A percentile compares a stretch with the other conserved stretches of the same genome.
Evolutionary conservation across 2,888 invertebrate species (phyloP).

Genomic region (Hermodice carunculata): DNA sequence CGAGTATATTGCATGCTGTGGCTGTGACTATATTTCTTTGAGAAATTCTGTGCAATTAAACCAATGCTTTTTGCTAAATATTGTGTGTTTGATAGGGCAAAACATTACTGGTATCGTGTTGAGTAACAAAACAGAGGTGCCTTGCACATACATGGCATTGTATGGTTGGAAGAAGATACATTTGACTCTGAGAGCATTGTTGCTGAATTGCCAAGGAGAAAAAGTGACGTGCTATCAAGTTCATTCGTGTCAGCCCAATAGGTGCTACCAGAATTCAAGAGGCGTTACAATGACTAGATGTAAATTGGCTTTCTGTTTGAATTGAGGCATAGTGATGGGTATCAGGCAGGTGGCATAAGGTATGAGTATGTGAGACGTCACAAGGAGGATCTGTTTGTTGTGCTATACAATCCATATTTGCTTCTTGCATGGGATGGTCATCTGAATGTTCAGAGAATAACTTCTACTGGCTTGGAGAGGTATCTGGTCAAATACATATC

Average conservation of each 20-base stretch:
- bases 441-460: too few relatives aligned
- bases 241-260: background rate
- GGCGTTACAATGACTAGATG: background rate
- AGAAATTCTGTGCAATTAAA: background rate
- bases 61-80: background rate
- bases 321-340: background rate
- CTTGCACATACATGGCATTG: background rate
- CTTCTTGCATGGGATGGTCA: too few relatives aligned
- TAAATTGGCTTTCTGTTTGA: background rate
- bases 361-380: background rate
- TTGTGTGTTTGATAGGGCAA: background rate
- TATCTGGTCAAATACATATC: too few relatives aligned
- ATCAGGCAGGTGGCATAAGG: background rate
- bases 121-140: conserved; percentile 6
- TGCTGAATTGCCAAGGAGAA: background rate
- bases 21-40: background rate
- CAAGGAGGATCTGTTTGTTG: background rate
- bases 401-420: too few relatives aligned
- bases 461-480: too few relatives aligned
- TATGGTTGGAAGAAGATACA: background rate
- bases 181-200: background rate
- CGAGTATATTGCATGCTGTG: background rate
- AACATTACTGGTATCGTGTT: background rate
- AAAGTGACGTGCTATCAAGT: background rate
- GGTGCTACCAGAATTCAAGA: background rate